These are phyloP conservation scores for Oreocharis arfaki DNA, from an alignment of 2,113 vertebrate genomes.

Conservation along the genomic window DNA sequence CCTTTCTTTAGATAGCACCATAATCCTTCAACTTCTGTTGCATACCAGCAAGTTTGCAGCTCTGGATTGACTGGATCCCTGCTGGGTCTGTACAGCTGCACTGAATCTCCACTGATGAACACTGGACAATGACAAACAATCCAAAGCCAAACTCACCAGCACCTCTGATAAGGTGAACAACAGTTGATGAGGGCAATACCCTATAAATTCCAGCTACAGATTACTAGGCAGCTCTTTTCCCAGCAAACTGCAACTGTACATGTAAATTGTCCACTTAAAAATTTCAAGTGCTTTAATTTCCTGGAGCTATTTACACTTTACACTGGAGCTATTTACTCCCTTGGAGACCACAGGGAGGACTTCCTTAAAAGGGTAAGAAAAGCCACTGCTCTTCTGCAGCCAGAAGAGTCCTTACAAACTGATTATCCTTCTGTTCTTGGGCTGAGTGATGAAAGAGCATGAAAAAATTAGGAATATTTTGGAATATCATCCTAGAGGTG, in stretches of 20 bases:
- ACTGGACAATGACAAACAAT: neutral
- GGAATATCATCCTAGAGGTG: neutral
- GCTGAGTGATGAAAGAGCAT: neutral
- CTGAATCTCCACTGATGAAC: neutral
- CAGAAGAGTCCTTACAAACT: neutral
- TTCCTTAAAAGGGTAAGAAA: slow-evolving; percentile 53
- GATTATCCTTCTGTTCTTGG: neutral
- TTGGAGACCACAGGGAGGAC: neutral
- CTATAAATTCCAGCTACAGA: neutral
- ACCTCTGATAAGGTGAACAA: neutral
- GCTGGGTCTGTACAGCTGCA: neutral
- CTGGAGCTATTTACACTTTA: slow-evolving; percentile 11
- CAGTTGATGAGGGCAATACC: neutral
- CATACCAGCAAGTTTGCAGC: neutral
- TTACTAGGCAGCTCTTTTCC: neutral
- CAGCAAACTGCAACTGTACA: neutral
- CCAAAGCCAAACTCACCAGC: neutral
- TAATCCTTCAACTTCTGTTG: neutral
- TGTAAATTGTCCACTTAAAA: neutral
- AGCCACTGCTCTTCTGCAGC: slow-evolving; percentile 10
- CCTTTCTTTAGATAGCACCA: neutral
- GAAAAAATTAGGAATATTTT: neutral
- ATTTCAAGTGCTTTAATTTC: slow-evolving; percentile 28
- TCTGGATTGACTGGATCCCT: neutral
- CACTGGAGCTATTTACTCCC: slow-evolving; percentile 11